phyloP scores from a whole-genome alignment of 2,888 invertebrate genomes.

The Lithosia quadra region DNA sequence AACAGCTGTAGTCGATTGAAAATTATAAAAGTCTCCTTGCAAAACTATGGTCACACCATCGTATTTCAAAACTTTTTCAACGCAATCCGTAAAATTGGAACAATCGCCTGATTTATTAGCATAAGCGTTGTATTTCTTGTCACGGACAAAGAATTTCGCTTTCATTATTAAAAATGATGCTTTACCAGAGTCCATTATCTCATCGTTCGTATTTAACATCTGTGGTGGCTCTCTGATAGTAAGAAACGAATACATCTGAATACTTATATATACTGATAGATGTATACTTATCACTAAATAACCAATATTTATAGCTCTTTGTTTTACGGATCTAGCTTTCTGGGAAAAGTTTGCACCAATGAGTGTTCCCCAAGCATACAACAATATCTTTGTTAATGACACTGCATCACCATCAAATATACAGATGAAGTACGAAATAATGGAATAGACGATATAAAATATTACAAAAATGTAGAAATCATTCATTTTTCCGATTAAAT shows the following conservation, averaged over 20 bases:
- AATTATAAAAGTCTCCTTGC: constrained; percentile 58
- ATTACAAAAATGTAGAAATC: constrained; percentile 69
- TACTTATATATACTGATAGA: constrained; percentile 66
- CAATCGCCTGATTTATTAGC: constrained; percentile 65
- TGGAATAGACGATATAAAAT: constrained; percentile 64
- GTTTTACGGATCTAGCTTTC: constrained; percentile 65
- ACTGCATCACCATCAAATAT: constrained; percentile 57
- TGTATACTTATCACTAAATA: constrained; percentile 70
- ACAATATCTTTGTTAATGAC: constrained; percentile 56
- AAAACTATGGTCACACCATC: constrained; percentile 66
- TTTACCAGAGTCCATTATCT: constrained; percentile 64
- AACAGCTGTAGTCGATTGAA: constrained; percentile 66
- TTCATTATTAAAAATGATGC: constrained; percentile 53
- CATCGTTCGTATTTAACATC: constrained; percentile 61
- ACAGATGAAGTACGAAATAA: constrained; percentile 63
- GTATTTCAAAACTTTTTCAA: constrained; percentile 47
- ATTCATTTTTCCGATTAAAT: constrained; percentile 59
- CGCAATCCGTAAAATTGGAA: constrained; percentile 60
- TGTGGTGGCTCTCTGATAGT: constrained; percentile 70
- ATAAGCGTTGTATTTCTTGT: constrained; percentile 61
- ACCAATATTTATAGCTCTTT: constrained; percentile 65
- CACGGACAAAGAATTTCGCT: constrained; percentile 63
- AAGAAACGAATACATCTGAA: constrained; percentile 72
- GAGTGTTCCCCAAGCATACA: constrained; percentile 71
- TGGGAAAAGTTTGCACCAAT: constrained; percentile 64